phyloP scores from a whole-genome alignment of 2,113 vertebrate genomes.

The Campylomormyrus numenius region DNA sequence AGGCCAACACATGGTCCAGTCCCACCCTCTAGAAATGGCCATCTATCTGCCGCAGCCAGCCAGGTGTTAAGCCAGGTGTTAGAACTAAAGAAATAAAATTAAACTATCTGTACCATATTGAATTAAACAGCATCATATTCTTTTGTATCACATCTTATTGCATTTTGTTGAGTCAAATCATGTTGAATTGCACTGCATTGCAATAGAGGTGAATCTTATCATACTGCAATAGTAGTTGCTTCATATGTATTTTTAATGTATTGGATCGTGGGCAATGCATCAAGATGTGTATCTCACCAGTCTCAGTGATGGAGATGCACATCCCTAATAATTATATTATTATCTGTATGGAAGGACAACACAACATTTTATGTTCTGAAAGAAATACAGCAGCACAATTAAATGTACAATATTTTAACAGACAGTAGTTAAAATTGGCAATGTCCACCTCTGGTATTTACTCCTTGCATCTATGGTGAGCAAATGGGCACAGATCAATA shows the following conservation, averaged over 20 bases:
- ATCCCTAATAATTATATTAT: not conserved
- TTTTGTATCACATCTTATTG: not conserved
- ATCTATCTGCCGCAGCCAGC: too few relatives aligned
- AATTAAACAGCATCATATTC: not conserved
- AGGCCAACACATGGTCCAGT: too few relatives aligned
- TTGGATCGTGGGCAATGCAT: not conserved
- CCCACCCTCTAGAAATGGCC: too few relatives aligned
- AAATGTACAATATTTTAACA: not conserved
- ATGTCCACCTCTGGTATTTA: not conserved
- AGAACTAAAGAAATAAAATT: not conserved
- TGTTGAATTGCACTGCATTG: not conserved
- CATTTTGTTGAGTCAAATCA: not conserved
- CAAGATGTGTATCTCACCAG: not conserved
- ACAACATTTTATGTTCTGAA: not conserved
- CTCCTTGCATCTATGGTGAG: not conserved
- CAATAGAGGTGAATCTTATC: not conserved
- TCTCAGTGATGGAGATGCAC: not conserved
- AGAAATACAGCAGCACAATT: not conserved
- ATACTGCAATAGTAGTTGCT: not conserved
- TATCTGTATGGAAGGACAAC: not conserved
- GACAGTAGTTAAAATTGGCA: not conserved
- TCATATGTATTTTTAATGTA: not conserved
- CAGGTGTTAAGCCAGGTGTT: not conserved
- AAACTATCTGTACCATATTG: not conserved
- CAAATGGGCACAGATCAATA: not conserved